Base-by-base conservation (phyloP, 2,797 vertebrate genomes). In the Myiothlypis chrysogaster region DNA sequence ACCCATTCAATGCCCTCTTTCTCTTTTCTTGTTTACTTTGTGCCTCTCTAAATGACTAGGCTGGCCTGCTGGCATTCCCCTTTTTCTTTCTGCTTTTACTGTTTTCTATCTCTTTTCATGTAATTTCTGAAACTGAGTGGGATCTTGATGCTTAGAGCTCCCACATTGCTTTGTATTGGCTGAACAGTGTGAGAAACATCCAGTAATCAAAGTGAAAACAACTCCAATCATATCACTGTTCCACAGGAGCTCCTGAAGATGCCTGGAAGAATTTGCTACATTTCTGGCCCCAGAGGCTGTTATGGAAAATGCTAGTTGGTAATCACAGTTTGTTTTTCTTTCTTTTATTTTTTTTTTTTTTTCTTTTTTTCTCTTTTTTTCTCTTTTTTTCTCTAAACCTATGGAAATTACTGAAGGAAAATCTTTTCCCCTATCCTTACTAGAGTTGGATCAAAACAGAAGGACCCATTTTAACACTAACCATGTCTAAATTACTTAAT, bases 141-240 rank as follows among this genome's bases (percentile, higher is more conserved):
- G 64, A 78, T 84, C 69, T 73, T 55, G 57, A 84, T 88, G 43
- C 77, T 70, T 10, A 60, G 39, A 83, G 55, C 44, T 92, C 69
- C 71, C 53, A 87, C 41, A 37, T 69, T 1, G 24, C 81, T 71
- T 77, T 92, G 53, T 71, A 21, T 81, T 71, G 85, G 80, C 89
- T 60, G 87, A 91, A 43, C 65, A 65, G 28, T 75, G 57, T 71
- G 80, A 91, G 72, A 85, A 90, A 80, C 56, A 81, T 72, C 61
- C 66, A 88, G 76, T 88, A 85, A 93, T 94, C 93, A 85, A 72
- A 90, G 44, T 5, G 2, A 88, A 86, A 93, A 3, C 82, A 91
- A 44, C 68, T 93, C 73, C 37, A 85, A 60, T 93, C 73, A 66
- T 84, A 90, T 71, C 7, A 8, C 44, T 82, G 6, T 92, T 95